Conservation (phyloP, 2,888 invertebrate genomes). For the Geophilus truncorum region DNA sequence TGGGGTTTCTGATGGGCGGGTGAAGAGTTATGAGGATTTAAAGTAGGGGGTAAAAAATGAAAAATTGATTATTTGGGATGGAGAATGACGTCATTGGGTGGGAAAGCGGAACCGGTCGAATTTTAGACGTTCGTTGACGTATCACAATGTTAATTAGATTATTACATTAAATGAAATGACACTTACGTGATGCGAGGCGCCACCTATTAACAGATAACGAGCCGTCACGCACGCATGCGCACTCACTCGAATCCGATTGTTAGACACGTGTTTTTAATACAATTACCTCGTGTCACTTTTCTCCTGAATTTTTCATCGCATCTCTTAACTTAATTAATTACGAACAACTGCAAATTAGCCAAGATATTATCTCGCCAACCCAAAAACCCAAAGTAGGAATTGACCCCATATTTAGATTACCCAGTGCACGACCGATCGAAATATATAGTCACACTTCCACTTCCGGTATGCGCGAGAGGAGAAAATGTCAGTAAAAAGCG, state of each 20-base stretch:
- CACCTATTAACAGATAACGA: conserved; percentile 17
- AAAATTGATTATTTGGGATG: too few species aligned
- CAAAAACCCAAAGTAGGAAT: not conserved
- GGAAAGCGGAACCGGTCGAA: too few species aligned
- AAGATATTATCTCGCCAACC: not conserved
- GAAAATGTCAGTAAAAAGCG: too few species aligned
- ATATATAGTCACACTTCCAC: too few species aligned
- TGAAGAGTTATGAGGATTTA: too few species aligned
- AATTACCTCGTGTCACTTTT: not conserved
- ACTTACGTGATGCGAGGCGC: conserved; percentile 11
- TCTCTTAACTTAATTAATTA: not conserved
- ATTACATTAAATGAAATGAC: conserved; percentile 28
- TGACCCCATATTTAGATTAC: too few species aligned
- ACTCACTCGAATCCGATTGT: conserved; percentile 11
- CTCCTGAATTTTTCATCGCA: not conserved
- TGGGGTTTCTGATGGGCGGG: too few species aligned
- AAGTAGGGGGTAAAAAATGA: too few species aligned
- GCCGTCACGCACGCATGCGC: conserved; percentile 1
- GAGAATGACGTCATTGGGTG: too few species aligned
- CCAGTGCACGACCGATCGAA: too few species aligned
- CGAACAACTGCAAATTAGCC: not conserved
- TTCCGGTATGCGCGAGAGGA: too few species aligned
- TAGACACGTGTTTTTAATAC: conserved; percentile 17
- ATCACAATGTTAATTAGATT: conserved; percentile 27
- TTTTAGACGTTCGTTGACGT: not conserved